phyloP scores from a whole-genome alignment of 92 coral and sea anemone genomes.

The Isaurus tuberculatus region DNA sequence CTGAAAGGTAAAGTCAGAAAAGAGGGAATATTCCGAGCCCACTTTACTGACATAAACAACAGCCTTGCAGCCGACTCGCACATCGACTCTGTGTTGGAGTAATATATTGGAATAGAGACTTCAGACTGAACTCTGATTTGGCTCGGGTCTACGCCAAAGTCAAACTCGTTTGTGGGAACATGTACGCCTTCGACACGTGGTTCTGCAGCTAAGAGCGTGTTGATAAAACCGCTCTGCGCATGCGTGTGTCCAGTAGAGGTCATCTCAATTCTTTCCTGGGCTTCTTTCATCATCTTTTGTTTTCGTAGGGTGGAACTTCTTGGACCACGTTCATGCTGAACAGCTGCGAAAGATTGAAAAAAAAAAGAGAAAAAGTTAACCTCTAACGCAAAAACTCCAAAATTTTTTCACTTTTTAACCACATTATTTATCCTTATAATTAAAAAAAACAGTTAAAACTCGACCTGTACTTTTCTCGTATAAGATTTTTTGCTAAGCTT shows the following conservation, averaged over 20 bases:
- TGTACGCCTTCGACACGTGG: conserved; percentile 79
- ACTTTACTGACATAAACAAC: conserved; percentile 94
- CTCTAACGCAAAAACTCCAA: too few relatives aligned
- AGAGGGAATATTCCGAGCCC: conserved; percentile 99
- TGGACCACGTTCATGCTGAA: conserved; percentile 99
- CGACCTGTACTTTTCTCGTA: too few relatives aligned
- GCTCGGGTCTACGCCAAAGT: conserved; percentile 78
- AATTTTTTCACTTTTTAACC: too few relatives aligned
- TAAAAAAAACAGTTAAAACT: too few relatives aligned
- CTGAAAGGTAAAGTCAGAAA: conserved; percentile 91
- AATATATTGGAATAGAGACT: conserved; percentile 79
- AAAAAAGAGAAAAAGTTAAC: too few relatives aligned
- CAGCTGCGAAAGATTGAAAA: conserved; percentile 70
- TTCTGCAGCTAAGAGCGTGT: conserved; percentile 87
- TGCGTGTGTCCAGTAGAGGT: conserved; percentile 68
- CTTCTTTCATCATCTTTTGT: conserved; percentile 91
- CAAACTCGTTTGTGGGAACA: conserved; percentile 64
- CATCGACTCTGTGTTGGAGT: conserved; percentile 85
- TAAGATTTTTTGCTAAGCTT: too few relatives aligned
- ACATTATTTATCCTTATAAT: too few relatives aligned
- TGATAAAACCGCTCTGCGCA: conserved; percentile 79
- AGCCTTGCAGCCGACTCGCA: conserved; percentile 98
- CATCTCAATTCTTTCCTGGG: conserved; percentile 83
- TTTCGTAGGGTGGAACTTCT: conserved; percentile 91
- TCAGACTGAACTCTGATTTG: conserved; percentile 85